Evolutionary conservation across 2,797 vertebrate genomes (phyloP), one percentile per base, ranked within the genome.

Genomic region (Sebastes kiyomatsui): DNA sequence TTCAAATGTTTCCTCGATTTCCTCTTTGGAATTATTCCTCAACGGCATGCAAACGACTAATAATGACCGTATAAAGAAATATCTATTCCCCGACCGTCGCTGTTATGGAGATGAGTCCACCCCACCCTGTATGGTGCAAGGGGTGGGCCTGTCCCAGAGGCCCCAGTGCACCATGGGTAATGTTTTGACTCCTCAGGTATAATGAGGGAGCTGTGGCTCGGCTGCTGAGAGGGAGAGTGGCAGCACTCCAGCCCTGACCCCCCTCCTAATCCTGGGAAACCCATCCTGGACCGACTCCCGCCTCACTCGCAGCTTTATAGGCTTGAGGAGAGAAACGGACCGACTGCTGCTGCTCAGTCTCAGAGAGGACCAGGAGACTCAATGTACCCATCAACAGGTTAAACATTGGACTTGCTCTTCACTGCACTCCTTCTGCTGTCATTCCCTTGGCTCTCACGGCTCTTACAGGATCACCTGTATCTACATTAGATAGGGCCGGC

Each of bases 141-240:
- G 79, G 85, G 74, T 80, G 81, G 85, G 86, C 74, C 75, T 77
- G 70, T 89, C 84, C 82, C 81, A 82, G 62, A 88, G 75, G 77
- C 84, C 88, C 89, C 72, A 61, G 73, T 93, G 88, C 91, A 93
- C 87, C 89, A 86, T 92, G 91, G 91, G 88, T 87, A 93, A 93
- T 92, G 90, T 88, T 90, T 88, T 86, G 88, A 85, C 93, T 92
- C 92, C 91, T 93, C 92, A 88, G 93, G 91, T 93, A 91, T 92
- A 95, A 95, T 94, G 88, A 94, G 91, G 82, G 87, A 94, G 89
- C 85, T 92, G 88, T 86, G 84, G 90, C 87, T 90, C 76, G 80
- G 93, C 86, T 88, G 92, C 93, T 95, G 94, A 92, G 93, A 92
- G 88, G 80, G 79, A 92, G 87, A 92, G 93, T 92, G 90, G 90